These are phyloP conservation scores for Cephonodes hylas DNA, from an alignment of 2,888 invertebrate species.

Conservation along the genomic window DNA sequence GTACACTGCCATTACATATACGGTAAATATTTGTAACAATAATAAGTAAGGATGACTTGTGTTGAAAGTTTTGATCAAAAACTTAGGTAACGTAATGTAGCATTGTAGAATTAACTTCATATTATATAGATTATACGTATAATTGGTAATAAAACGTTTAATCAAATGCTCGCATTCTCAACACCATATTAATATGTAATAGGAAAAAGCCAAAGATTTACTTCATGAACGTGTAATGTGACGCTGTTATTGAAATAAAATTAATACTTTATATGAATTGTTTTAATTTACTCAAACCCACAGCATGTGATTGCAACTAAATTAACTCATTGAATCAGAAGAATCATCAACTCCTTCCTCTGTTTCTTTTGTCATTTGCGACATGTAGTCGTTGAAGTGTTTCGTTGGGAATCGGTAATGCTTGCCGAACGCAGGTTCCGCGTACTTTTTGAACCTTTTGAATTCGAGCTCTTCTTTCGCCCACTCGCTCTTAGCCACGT, in stretches of 20 bases:
- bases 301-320: neutral
- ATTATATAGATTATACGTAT: neutral
- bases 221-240: neutral
- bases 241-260: slow-evolving; percentile 2
- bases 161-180: neutral
- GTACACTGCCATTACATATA: slow-evolving; percentile 41
- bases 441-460: slow-evolving; percentile 45
- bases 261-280: neutral
- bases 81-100: too few species aligned
- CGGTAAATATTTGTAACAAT: slow-evolving; percentile 30
- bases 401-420: slow-evolving; percentile 48
- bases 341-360: slow-evolving; percentile 32
- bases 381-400: slow-evolving; percentile 38
- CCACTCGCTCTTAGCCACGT: slow-evolving; percentile 51
- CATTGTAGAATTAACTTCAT: neutral
- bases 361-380: slow-evolving; percentile 40
- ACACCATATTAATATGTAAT: neutral
- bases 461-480: slow-evolving; percentile 45
- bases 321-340: slow-evolving; percentile 14
- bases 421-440: slow-evolving; percentile 56
- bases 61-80: too few species aligned
- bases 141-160: neutral
- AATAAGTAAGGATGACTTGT: too few species aligned
- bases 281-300: neutral
- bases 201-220: slow-evolving; percentile 10